phyloP scores from a whole-genome alignment of 1,140 invertebrate genomes.

The Neodiprion pinetum region DNA sequence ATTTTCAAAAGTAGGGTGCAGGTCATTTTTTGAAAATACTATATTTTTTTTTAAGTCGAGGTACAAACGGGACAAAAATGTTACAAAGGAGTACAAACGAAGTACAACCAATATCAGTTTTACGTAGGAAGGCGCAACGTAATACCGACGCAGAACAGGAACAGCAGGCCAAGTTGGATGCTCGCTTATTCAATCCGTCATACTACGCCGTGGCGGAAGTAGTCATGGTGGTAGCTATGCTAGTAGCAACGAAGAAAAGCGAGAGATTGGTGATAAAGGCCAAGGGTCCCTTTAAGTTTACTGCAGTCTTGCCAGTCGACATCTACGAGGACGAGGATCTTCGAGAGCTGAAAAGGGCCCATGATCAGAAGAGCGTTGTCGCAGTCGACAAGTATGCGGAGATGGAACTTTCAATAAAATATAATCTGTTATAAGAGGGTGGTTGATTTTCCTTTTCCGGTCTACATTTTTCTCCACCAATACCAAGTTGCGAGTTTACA shows the following conservation, averaged over 20 bases:
- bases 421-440: no score
- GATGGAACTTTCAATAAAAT: slow-evolving; percentile 12
- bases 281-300: slow-evolving; percentile 42
- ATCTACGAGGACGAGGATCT: slow-evolving; percentile 37
- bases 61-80: slow-evolving; percentile 35
- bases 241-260: slow-evolving; percentile 28
- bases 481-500: no score
- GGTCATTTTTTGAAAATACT: no score
- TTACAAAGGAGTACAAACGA: slow-evolving; percentile 36
- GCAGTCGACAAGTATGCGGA: slow-evolving; percentile 28
- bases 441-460: no score
- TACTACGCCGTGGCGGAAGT: slow-evolving; percentile 29
- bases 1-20: no score
- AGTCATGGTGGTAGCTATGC: slow-evolving; percentile 28
- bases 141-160: slow-evolving; percentile 19
- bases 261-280: slow-evolving; percentile 30
- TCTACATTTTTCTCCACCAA: no score
- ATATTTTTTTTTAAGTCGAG: slow-evolving; percentile 6
- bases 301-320: slow-evolving; percentile 17
- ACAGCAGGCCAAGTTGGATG: slow-evolving; percentile 26
- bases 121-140: slow-evolving; percentile 18
- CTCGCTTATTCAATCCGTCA: slow-evolving; percentile 20
- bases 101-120: slow-evolving; percentile 39
- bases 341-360: slow-evolving; percentile 14
- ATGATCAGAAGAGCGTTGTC: slow-evolving; percentile 13